Evolutionary conservation across 2,113 vertebrate species (phyloP).

Genomic region (Fregata magnificens): DNA sequence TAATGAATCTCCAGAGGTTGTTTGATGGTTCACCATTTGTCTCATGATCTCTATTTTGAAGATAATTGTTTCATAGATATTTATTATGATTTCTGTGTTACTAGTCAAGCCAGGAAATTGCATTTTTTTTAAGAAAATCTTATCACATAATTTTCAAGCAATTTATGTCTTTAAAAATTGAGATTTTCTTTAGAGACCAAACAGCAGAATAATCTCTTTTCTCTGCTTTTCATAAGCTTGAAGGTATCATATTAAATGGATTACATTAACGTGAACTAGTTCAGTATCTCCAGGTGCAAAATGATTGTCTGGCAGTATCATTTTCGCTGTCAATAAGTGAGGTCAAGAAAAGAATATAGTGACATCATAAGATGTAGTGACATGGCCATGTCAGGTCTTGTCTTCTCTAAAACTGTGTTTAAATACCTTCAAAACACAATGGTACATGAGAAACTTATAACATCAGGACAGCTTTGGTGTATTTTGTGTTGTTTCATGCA

Average conservation of each 20-base stretch:
- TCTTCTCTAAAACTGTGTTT: neutral
- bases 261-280: neutral
- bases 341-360: neutral
- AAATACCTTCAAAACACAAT: neutral
- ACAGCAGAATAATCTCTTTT: neutral
- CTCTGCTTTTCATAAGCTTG: neutral
- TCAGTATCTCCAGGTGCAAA: neutral
- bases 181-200: neutral
- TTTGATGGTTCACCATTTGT: neutral
- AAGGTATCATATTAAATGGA: neutral
- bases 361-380: neutral
- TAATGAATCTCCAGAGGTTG: neutral
- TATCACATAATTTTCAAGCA: neutral
- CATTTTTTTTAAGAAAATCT: neutral
- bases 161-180: neutral
- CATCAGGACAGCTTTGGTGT: neutral
- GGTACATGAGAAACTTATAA: neutral
- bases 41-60: neutral
- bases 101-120: neutral
- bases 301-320: neutral
- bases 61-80: neutral
- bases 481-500: neutral
- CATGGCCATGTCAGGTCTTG: neutral
- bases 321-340: neutral
- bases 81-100: neutral